Conservation (phyloP, 1,140 invertebrate genomes). For the Neodiprion virginianus region DNA sequence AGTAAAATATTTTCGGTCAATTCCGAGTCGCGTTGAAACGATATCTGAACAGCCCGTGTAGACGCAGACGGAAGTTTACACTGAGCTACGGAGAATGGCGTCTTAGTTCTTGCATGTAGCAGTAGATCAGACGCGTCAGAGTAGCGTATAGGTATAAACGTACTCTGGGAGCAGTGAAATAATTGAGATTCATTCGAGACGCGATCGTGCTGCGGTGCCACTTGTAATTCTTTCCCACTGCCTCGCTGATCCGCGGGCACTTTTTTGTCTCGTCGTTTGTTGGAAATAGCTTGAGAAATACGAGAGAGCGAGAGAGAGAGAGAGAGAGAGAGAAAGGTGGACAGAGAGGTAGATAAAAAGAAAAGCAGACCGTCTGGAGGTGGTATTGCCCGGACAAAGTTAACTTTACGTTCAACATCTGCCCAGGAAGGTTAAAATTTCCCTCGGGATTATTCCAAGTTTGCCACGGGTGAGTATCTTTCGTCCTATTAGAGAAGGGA, state of each 20-base stretch:
- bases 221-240: constrained; percentile 60
- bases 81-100: neutral
- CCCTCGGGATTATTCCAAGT: constrained; percentile 51
- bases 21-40: too few species aligned
- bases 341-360: neutral
- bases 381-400: constrained; percentile 43
- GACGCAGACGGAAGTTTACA: neutral
- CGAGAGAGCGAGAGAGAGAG: constrained; percentile 20
- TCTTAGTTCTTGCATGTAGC: neutral
- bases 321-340: constrained; percentile 9
- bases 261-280: constrained; percentile 51
- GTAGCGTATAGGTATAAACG: neutral
- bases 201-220: constrained; percentile 48
- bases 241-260: constrained; percentile 22
- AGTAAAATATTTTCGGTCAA: too few species aligned
- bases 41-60: neutral
- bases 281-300: constrained; percentile 41
- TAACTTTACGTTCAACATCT: constrained; percentile 58
- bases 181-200: constrained; percentile 59
- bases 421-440: constrained; percentile 55
- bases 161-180: constrained; percentile 35
- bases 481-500: constrained; percentile 23
- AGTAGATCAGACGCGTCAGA: neutral
- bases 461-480: constrained; percentile 39
- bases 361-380: neutral